Conservation (phyloP, 2,888 invertebrate genomes). For the Synergus laeviventris region DNA sequence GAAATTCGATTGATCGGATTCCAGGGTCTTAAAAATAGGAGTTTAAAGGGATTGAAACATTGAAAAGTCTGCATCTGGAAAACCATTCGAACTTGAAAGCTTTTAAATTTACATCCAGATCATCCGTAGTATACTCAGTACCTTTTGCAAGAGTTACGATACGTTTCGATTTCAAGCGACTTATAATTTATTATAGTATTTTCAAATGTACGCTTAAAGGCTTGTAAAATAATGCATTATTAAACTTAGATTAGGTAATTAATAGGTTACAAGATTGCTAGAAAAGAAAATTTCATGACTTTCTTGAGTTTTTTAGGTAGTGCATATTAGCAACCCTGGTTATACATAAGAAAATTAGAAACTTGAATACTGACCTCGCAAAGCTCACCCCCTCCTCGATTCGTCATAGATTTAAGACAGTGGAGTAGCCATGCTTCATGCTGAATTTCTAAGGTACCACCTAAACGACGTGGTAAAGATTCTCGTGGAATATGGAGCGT, state of each 20-base stretch:
- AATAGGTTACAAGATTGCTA: background rate
- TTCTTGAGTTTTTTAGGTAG: too few relatives aligned
- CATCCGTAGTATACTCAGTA: background rate
- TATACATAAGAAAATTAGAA: too few relatives aligned
- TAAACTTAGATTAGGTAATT: background rate
- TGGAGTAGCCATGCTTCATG: slow-evolving; percentile 92
- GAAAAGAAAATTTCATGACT: too few relatives aligned
- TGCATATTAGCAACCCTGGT: too few relatives aligned
- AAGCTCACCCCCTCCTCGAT: slow-evolving; percentile 80
- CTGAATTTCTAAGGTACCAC: slow-evolving; percentile 90
- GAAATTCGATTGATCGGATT: background rate
- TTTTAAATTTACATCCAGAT: background rate
- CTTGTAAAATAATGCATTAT: background rate
- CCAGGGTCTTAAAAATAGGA: background rate
- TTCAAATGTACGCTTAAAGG: background rate
- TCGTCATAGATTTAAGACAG: slow-evolving; percentile 90
- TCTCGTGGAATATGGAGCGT: slow-evolving; percentile 92
- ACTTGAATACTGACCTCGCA: slow-evolving; percentile 65
- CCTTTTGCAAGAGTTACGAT: background rate
- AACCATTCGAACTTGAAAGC: background rate
- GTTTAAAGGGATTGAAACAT: background rate
- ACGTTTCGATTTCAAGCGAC: background rate
- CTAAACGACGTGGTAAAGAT: slow-evolving; percentile 91
- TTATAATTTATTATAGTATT: background rate
- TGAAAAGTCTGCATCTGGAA: background rate